Evolutionary conservation across 2,888 invertebrate species (phyloP), one percentile per base, ranked within the genome.

Genomic region (Nasonovia ribisnigri): DNA sequence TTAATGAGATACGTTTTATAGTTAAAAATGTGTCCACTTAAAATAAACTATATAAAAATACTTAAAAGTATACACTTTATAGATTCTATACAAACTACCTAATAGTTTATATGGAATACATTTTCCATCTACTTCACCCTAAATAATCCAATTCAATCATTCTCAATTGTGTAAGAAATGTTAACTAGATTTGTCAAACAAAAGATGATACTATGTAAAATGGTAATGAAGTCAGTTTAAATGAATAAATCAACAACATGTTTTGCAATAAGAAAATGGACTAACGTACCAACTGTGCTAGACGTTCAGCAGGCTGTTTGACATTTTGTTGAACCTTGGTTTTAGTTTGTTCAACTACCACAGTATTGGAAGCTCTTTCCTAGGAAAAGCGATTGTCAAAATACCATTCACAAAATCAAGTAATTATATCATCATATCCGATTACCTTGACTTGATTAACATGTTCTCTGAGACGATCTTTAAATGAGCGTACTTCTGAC

Each of bases 381-480:
- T 95, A 60, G 13, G 90, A 92, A 87, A 10, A 77, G 20, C 0
- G 8, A 36, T 42, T 77, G 36, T 77, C 2, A 77, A 77, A 77
- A 67, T 1, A 36, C 2, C 20, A 20, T 20, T 20, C 36, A 77
- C 77, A 8, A 36, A 77, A 77, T 20, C 2, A 36, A 36, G 2
- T 77, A 20, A 77, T 77, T 36, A 77, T 77, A 54, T 54, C 20
- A 8, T 54, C 11, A 8, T 29, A 54, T 84, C 16, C 10, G 26
- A 84, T 67, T 94, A 95, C 95, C 95, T 96, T 96, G 8, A 96
- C 95, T 92, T 95, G 95, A 94, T 95, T 95, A 94, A 96, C 96
- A 91, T 96, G 95, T 94, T 96, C 95, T 94, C 95, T 95, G 51
- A 96, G 95, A 94, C 95, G 95, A 84, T 96, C 96, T 94, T 96